A percentile compares a stretch with the other conserved stretches of the same genome.
These are phyloP conservation scores for Syngnathoides biaculeatus DNA, from an alignment of 2,113 vertebrate genomes.

Conservation along the genomic window DNA sequence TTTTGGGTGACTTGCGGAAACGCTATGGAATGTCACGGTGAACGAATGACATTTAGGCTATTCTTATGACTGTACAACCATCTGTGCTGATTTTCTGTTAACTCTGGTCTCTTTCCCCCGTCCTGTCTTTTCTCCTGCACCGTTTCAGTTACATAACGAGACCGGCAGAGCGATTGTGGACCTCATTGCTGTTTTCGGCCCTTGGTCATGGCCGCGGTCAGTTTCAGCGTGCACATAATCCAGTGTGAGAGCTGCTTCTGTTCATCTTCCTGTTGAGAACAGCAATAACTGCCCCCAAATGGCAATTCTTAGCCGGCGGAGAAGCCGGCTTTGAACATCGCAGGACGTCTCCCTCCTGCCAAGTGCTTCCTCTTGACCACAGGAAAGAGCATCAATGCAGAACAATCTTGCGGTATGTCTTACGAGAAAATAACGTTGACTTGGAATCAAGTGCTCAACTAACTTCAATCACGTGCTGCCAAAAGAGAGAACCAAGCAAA, in stretches of 20 bases:
- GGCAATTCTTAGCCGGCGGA: constrained; percentile 14
- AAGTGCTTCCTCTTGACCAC: constrained; percentile 2
- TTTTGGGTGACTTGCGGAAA: no score
- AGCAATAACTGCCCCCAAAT: constrained; percentile 28
- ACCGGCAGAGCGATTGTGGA: constrained; percentile 24
- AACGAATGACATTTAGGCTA: no score
- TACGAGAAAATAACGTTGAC: constrained; percentile 53
- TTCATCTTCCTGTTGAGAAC: background rate
- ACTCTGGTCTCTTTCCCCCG: no score
- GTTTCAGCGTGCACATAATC: constrained; percentile 11
- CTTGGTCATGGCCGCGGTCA: constrained; percentile 35
- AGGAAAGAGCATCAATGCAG: no score
- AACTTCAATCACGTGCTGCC: constrained; percentile 23
- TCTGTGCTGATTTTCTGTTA: no score
- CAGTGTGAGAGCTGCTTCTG: constrained; percentile 13
- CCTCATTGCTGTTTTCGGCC: constrained; percentile 35
- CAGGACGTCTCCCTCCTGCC: background rate
- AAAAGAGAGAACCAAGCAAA: constrained; percentile 19
- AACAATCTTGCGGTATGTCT: constrained; percentile 33
- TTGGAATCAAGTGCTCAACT: constrained; percentile 26
- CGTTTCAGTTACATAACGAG: constrained; percentile 43
- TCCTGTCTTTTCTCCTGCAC: constrained; percentile 31
- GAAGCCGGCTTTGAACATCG: constrained; percentile 6
- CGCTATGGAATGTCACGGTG: no score
- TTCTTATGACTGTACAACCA: no score